Evolutionary conservation across 2,888 invertebrate genomes (phyloP), one percentile per base, ranked within the genome.

Genomic region (Opisthograptis luteolata): DNA sequence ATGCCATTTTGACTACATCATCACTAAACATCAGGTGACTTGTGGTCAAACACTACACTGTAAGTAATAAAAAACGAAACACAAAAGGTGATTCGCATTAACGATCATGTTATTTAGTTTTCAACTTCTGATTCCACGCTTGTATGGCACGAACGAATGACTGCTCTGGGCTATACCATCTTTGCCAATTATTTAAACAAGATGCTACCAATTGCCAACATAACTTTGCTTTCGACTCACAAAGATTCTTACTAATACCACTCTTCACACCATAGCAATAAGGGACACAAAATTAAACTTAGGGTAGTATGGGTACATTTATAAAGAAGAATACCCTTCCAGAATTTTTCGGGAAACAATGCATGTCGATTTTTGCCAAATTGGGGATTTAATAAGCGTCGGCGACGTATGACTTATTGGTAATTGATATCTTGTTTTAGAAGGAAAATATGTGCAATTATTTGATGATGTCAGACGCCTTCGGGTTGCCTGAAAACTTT

Each of bases 101-200:
- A 6, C 9, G 36, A 30, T 32, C 36, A 8, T 12, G 30, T 19
- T 22, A 37, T 44, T 44, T 50, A 14, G 30, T 27, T 31, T 9
- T 20, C 15, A 34, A 28, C 10, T 28, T 12, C 12, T 31, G 46
- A 50, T 47, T 46, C 25, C 36, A 43, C 24, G 20, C n/a, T 5
- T 19, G 39, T 19, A 22, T n/a, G 4, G 28, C 44, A 22, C 30
- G 15, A 25, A 30, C 24, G 24, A 8, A 25, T 30, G 10, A 52
- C 20, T 15, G 54, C 60, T 47, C 7, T 27, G 35, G 67, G 70
- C 70, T 39, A 49, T 60, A 47, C 49, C 57, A 58, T 70, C 68
- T 68, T 73, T 73, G 67, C 71, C 70, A 81, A 81, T 82, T 80
- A 80, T 75, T 70, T 68, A 76, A 82, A 81, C 78, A 75, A 81